phyloP scores from a whole-genome alignment of 1,140 invertebrate species.

The Ceratina australensis region DNA sequence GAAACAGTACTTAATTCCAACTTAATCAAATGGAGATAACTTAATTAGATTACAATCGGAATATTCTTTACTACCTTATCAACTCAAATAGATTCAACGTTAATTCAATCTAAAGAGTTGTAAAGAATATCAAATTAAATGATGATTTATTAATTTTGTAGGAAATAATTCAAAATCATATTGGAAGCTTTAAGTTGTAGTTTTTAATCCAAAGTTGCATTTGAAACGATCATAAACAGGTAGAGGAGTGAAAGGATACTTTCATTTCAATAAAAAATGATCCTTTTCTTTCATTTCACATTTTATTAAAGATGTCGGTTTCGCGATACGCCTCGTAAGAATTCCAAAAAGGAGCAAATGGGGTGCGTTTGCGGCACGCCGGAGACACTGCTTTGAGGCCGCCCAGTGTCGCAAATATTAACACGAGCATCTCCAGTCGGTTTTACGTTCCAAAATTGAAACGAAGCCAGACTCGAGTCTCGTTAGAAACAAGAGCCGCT shows the following conservation, averaged over 20 bases:
- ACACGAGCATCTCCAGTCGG: neutral
- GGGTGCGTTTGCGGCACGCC: neutral
- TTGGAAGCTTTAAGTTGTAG: no score
- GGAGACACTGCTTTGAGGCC: neutral
- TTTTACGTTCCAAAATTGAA: slow-evolving; percentile 15
- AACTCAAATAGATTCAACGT: neutral
- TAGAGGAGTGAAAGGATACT: no score
- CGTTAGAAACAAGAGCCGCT: neutral
- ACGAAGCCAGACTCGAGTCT: slow-evolving; percentile 5
- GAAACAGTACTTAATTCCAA: slow-evolving; percentile 8
- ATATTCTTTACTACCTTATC: neutral
- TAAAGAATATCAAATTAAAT: no score
- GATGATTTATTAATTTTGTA: no score
- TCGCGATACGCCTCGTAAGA: slow-evolving; percentile 7
- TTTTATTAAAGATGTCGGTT: slow-evolving; percentile 1
- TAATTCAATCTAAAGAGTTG: neutral
- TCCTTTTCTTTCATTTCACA: neutral
- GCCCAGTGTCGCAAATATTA: slow-evolving; percentile 28
- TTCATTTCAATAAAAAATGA: no score
- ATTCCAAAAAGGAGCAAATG: slow-evolving; percentile 17
- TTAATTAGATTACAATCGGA: neutral
- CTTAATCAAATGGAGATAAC: neutral
- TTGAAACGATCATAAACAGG: no score
- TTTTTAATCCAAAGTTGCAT: no score
- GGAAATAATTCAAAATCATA: no score